phyloP scores from a whole-genome alignment of 2,113 vertebrate species.

The Hydropotes inermis region DNA sequence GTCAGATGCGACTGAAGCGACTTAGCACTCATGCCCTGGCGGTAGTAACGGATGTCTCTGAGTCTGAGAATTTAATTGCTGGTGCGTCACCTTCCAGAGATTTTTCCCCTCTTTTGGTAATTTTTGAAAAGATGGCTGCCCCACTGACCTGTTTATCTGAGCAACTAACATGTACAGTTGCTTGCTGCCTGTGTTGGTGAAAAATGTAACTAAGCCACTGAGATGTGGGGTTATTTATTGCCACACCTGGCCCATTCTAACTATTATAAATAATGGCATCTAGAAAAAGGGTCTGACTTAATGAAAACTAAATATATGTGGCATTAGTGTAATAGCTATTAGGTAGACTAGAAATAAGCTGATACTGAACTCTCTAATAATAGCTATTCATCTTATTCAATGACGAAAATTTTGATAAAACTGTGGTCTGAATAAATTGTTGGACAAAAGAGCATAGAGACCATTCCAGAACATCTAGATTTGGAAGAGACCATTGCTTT shows the following conservation, averaged over 20 bases:
- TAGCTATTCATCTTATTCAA: neutral
- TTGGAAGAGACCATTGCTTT: neutral
- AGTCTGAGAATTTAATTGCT: neutral
- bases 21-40: neutral
- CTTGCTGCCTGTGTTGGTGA: neutral
- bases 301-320: slow-evolving; percentile 8
- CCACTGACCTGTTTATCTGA: neutral
- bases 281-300: neutral
- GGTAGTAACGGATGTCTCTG: neutral
- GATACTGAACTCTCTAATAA: neutral
- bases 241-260: neutral
- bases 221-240: neutral
- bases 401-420: neutral
- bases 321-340: neutral
- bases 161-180: neutral
- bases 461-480: neutral
- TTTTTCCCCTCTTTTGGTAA: neutral
- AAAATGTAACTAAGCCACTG: neutral
- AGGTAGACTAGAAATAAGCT: neutral
- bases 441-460: neutral
- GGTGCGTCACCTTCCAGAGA: neutral
- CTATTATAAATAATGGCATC: neutral
- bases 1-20: neutral
- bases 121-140: neutral
- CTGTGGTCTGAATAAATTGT: neutral